phyloP scores from a whole-genome alignment of 2,888 invertebrate species.

The Agrochola litura region DNA sequence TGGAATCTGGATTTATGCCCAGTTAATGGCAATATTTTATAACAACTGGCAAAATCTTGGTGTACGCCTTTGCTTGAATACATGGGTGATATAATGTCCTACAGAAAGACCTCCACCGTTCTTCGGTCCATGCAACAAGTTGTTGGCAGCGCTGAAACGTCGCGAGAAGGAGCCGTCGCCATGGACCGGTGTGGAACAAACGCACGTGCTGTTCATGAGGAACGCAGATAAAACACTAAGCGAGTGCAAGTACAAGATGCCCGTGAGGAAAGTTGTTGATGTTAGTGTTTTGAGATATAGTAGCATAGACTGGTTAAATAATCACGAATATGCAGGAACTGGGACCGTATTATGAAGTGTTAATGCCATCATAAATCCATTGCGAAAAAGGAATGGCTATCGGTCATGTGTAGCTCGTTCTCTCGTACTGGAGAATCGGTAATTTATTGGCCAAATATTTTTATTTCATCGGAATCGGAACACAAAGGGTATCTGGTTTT shows the following conservation, averaged over 20 bases:
- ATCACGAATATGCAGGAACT: background rate
- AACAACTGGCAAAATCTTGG: background rate
- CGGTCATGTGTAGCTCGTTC: too few relatives aligned
- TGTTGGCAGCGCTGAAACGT: conserved; percentile 64
- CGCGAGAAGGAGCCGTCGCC: conserved; percentile 68
- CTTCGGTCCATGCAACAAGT: conserved; percentile 60
- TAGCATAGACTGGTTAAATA: background rate
- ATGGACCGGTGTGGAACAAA: conserved; percentile 67
- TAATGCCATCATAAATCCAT: too few relatives aligned
- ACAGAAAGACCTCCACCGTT: conserved; percentile 51
- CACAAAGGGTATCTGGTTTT: too few relatives aligned
- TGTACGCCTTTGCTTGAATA: background rate
- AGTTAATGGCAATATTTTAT: background rate
- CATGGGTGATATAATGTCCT: background rate
- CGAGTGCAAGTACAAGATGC: conserved; percentile 74
- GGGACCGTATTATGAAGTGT: too few relatives aligned
- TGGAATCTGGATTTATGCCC: background rate
- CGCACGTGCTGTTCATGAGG: conserved; percentile 74
- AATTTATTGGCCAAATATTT: background rate
- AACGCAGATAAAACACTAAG: conserved; percentile 69
- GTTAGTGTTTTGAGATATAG: conserved; percentile 66
- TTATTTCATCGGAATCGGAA: too few relatives aligned
- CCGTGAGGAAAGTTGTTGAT: conserved; percentile 76
- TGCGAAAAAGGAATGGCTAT: too few relatives aligned
- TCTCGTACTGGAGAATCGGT: background rate